phyloP scores from a whole-genome alignment of 2,113 vertebrate species.

The Zosterops hypoxanthus region DNA sequence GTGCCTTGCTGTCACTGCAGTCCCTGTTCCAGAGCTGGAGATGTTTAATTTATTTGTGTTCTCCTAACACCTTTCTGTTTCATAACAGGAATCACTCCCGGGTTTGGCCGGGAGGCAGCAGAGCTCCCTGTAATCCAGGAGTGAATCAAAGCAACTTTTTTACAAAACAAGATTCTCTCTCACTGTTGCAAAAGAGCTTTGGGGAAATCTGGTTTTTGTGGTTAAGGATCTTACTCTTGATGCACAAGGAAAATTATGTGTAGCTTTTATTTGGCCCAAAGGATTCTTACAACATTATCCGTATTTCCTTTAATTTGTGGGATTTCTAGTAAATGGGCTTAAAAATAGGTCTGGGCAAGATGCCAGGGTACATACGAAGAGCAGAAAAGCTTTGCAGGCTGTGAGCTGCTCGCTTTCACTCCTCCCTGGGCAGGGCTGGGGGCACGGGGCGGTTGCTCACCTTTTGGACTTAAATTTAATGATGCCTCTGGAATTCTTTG shows the following conservation, averaged over 20 bases:
- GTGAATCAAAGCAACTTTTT: conserved; percentile 70
- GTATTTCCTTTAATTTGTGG: conserved; percentile 83
- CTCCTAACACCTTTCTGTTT: conserved; percentile 12
- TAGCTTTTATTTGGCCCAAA: conserved; percentile 75
- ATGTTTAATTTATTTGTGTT: background rate
- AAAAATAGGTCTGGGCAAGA: conserved; percentile 79
- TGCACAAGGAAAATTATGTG: conserved; percentile 50
- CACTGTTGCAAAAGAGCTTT: conserved; percentile 51
- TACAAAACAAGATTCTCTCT: conserved; percentile 51
- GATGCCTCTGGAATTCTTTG: background rate
- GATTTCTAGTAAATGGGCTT: conserved; percentile 86
- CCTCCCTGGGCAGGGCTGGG: background rate
- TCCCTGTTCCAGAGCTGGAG: background rate
- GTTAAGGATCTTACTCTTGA: conserved; percentile 64
- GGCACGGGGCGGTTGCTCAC: background rate
- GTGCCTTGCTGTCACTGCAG: background rate
- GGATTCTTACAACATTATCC: conserved; percentile 79
- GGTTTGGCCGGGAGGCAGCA: background rate
- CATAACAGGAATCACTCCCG: background rate
- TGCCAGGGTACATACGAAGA: conserved; percentile 73
- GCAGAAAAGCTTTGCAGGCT: conserved; percentile 49
- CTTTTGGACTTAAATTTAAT: background rate
- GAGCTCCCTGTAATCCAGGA: conserved; percentile 44
- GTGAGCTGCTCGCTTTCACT: conserved; percentile 50
- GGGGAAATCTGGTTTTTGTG: conserved; percentile 68